Evolutionary conservation across 1,140 invertebrate species (phyloP).

Genomic region (Anastrepha ludens): DNA sequence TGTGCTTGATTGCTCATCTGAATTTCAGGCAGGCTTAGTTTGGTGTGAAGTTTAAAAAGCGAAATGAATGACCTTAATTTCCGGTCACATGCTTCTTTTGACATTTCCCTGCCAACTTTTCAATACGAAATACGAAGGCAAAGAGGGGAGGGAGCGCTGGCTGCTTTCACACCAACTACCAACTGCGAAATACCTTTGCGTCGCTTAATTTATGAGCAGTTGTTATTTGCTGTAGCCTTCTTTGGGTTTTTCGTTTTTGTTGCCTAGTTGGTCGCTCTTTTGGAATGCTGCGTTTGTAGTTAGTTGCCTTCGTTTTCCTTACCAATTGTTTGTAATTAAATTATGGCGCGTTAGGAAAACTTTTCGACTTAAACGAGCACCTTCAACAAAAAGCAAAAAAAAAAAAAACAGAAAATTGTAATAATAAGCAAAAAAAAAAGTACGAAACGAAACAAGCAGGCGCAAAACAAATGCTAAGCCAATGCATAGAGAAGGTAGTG

Average conservation of each 20-base stretch:
- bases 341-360: slow-evolving; percentile 32
- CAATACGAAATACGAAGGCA: not conserved
- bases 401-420: too few relatives aligned
- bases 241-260: not conserved
- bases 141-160: too few relatives aligned
- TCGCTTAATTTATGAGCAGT: slow-evolving; percentile 28
- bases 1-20: too few relatives aligned
- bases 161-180: too few relatives aligned
- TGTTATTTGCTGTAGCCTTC: not conserved
- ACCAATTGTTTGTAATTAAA: slow-evolving; percentile 47
- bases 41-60: slow-evolving; percentile 40
- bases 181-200: not conserved
- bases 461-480: not conserved
- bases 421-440: not conserved
- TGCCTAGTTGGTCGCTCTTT: not conserved
- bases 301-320: not conserved
- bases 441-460: not conserved
- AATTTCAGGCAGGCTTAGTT: not conserved
- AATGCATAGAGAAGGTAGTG: not conserved
- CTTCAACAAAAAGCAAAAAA: not conserved
- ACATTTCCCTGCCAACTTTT: slow-evolving; percentile 23
- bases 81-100: slow-evolving; percentile 21
- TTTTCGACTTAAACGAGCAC: slow-evolving; percentile 41
- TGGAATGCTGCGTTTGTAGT: not conserved
- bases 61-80: slow-evolving; percentile 33